Conservation (phyloP, 2,113 vertebrate species). For the Pelobates fuscus region DNA sequence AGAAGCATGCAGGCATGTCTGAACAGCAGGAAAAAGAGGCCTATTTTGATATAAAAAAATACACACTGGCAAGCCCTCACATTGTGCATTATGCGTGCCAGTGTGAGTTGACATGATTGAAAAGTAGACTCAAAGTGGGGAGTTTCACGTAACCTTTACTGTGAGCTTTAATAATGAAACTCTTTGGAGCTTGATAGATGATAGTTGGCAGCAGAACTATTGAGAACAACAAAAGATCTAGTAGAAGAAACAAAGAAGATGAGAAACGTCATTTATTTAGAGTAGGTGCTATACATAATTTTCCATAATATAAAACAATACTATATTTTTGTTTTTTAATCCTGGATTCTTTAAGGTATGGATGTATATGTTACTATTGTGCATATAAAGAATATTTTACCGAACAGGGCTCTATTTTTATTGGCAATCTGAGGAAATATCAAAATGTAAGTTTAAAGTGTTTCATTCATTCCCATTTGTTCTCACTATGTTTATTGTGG, state of each 20-base stretch:
- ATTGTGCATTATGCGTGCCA: conserved; percentile 52
- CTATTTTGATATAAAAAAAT: conserved; percentile 50
- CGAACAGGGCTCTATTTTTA: too few relatives aligned
- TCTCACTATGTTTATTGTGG: too few relatives aligned
- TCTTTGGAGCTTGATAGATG: conserved; percentile 26
- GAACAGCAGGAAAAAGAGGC: conserved; percentile 35
- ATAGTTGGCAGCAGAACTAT: not conserved
- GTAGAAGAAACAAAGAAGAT: not conserved
- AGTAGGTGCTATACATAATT: too few relatives aligned
- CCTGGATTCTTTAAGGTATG: too few relatives aligned
- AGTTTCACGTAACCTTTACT: conserved; percentile 10
- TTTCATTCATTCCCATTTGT: too few relatives aligned
- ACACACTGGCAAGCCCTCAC: conserved; percentile 48
- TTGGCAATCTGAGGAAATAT: too few relatives aligned
- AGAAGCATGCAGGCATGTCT: conserved; percentile 21
- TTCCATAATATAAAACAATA: too few relatives aligned
- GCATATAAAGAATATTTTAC: too few relatives aligned
- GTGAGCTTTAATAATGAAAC: conserved; percentile 14
- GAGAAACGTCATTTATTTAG: conserved; percentile 8
- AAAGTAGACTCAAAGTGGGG: conserved; percentile 49
- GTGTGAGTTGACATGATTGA: conserved; percentile 49
- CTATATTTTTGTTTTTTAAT: too few relatives aligned
- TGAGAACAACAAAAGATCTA: conserved; percentile 29
- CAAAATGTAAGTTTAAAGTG: too few relatives aligned
- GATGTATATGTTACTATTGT: too few relatives aligned